Base-by-base conservation (phyloP, 1,140 invertebrate species). In the Drosophila orosa region DNA sequence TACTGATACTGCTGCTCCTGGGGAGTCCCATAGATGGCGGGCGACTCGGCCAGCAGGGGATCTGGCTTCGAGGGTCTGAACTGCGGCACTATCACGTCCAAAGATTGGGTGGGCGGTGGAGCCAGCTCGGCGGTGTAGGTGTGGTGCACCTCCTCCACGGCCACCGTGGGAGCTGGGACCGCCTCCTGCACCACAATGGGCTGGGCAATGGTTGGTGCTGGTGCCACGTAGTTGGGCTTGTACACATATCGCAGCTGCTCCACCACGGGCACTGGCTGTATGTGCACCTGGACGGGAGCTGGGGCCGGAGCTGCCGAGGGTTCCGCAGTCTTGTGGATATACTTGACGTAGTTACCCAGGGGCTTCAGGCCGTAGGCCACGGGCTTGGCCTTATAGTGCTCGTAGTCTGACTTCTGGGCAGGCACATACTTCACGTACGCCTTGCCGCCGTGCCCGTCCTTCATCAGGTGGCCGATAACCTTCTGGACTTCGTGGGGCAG, bases 231-330 rank as follows among this genome's bases (percentile, higher is more conserved):
- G 15, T 42, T 10, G 3, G 78, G 78, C 39, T 82, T 90, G 44
- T 91, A 91, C 5, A 91, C 67, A 54, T 91, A 91, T 0, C 90
- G 84, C n/a, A 91, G 68, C 39, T 91, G 86, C 59, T 91, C 90
- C 24, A 91, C 90, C 24, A 91, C 84, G 3, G 90, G 90, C 35
- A 91, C 90, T 0, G 90, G 77, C 17, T 91, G 90, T n/a, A 91
- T 87, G 45, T 91, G 90, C 19, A 91, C 81, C 19, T 91, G 89
- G 1, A 89, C 80, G 2, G 77, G 79, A 9, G 78, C 68, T 13
- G 24, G n/a, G 0, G 33, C 39, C 2, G 69, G 48, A n/a, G 44
- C 27, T 12, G 17, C 31, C 31, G 63, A 29, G 3, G 52, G 27
- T 12, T 72, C 68, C 5, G 15, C 35, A 0, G 27, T 44, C 13